Percentiles rank a stretch among this genome's conserved stretches.
These are phyloP conservation scores for Drosophila malerkotliana DNA, from an alignment of 1,140 invertebrate species.

Conservation along the genomic window DNA sequence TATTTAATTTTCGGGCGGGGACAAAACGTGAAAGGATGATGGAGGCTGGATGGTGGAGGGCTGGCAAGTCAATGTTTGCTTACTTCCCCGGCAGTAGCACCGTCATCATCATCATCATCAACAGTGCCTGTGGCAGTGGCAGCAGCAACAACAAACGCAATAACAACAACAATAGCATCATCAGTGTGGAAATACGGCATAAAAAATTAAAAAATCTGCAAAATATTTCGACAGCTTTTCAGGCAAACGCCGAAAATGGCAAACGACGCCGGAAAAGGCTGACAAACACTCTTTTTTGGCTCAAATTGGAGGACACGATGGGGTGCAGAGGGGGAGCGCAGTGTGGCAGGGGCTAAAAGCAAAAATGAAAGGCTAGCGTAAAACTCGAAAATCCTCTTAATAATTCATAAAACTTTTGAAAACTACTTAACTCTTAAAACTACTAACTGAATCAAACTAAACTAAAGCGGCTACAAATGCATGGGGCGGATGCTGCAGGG, in stretches of 20 bases:
- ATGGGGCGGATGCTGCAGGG: conserved; percentile 2
- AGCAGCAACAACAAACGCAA: conserved; percentile 23
- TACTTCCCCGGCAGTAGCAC: background rate
- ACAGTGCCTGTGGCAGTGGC: background rate
- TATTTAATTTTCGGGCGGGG: conserved; percentile 70
- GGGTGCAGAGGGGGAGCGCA: background rate
- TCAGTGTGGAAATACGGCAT: conserved; percentile 61
- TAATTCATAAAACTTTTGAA: conserved; percentile 81
- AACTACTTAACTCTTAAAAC: conserved; percentile 82
- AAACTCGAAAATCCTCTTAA: conserved; percentile 81
- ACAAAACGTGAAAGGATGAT: conserved; percentile 36
- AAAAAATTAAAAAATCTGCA: conserved; percentile 77
- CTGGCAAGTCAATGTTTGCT: conserved; percentile 52
- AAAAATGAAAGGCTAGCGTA: conserved; percentile 75
- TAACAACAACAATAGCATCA: conserved; percentile 23
- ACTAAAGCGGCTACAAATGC: conserved; percentile 71
- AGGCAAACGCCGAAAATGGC: conserved; percentile 45
- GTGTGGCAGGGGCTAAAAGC: conserved; percentile 41
- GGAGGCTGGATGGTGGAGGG: conserved; percentile 19
- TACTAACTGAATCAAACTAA: conserved; percentile 82
- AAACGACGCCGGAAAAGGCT: conserved; percentile 56
- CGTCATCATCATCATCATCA: conserved; percentile 40
- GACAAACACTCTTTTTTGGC: conserved; percentile 51
- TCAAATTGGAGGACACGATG: background rate
- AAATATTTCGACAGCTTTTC: conserved; percentile 80